A percentile compares a stretch with the other conserved stretches of the same genome.
phyloP scores from a whole-genome alignment of 2,113 vertebrate genomes.

The Pagrus major region DNA sequence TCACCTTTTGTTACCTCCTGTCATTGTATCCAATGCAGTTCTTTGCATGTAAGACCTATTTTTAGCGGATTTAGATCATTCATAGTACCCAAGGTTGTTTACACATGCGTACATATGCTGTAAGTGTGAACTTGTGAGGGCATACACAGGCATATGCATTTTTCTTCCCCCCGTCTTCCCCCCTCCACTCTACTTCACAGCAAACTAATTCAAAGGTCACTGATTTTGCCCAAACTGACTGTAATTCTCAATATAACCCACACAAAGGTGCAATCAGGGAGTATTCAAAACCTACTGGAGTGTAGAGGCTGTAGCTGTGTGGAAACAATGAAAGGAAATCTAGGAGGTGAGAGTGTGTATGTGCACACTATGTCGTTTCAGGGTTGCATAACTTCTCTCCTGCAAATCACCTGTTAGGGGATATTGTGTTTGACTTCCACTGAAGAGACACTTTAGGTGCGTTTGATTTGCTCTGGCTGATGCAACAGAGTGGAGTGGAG shows the following conservation, averaged over 20 bases:
- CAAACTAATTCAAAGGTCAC: slow-evolving; percentile 64
- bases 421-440: slow-evolving; percentile 34
- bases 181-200: slow-evolving; percentile 14
- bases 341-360: slow-evolving; percentile 8
- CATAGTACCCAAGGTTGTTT: slow-evolving; percentile 5
- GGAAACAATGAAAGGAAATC: slow-evolving; percentile 28
- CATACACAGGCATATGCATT: neutral
- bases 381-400: neutral
- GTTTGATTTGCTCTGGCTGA: slow-evolving; percentile 51
- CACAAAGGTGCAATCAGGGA: slow-evolving; percentile 48
- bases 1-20: slow-evolving; percentile 69
- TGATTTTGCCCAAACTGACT: slow-evolving; percentile 43
- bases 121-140: neutral
- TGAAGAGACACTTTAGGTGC: slow-evolving; percentile 33
- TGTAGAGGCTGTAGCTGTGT: slow-evolving; percentile 32
- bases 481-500: slow-evolving; percentile 35
- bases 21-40: slow-evolving; percentile 48
- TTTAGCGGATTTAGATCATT: slow-evolving; percentile 10
- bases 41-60: slow-evolving; percentile 21
- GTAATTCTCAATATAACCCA: slow-evolving; percentile 44
- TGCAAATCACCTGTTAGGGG: slow-evolving; percentile 27
- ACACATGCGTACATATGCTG: neutral
- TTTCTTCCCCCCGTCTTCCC: neutral
- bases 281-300: slow-evolving; percentile 30
- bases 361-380: slow-evolving; percentile 10